Evolutionary conservation across 2,113 vertebrate species (phyloP).

Genomic region (Anguilla japonica): DNA sequence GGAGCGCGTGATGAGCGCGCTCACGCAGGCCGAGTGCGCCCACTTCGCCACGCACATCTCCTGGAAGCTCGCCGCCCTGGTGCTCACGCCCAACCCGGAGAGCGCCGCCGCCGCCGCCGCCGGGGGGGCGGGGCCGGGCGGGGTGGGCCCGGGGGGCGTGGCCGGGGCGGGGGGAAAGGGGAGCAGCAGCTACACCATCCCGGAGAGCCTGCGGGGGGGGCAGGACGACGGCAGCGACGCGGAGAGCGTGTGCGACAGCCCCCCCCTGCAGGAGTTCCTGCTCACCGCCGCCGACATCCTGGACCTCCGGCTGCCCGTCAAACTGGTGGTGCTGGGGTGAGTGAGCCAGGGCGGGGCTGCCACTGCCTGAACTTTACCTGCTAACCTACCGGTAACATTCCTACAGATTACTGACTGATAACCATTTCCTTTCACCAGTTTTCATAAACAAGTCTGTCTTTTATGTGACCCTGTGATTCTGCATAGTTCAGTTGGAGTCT

Average conservation of each 20-base stretch:
- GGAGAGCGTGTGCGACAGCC: constrained; percentile 85
- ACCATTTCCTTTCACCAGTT: no score
- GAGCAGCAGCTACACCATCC: constrained; percentile 76
- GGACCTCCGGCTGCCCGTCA: constrained; percentile 81
- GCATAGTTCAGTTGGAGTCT: no score
- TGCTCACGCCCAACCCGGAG: constrained; percentile 81
- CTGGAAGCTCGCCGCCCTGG: constrained; percentile 89
- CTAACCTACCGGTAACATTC: neutral
- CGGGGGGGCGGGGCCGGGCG: constrained; percentile 56
- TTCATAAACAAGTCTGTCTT: no score
- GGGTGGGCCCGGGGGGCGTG: constrained; percentile 56
- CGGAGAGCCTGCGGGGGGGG: constrained; percentile 77
- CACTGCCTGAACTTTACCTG: no score
- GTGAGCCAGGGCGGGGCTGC: neutral
- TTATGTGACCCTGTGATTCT: no score
- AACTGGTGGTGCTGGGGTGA: constrained; percentile 85
- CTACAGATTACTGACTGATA: no score
- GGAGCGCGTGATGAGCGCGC: constrained; percentile 82
- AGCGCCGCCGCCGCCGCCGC: constrained; percentile 53
- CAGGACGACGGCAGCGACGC: constrained; percentile 80
- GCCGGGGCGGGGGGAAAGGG: constrained; percentile 57
- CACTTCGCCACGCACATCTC: constrained; percentile 94
- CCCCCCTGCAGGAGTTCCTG: constrained; percentile 88
- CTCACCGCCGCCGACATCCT: constrained; percentile 90
- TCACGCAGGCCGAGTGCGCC: constrained; percentile 87